Evolutionary conservation across 2,113 vertebrate genomes (phyloP).

Genomic region (Mormyrus lacerda): DNA sequence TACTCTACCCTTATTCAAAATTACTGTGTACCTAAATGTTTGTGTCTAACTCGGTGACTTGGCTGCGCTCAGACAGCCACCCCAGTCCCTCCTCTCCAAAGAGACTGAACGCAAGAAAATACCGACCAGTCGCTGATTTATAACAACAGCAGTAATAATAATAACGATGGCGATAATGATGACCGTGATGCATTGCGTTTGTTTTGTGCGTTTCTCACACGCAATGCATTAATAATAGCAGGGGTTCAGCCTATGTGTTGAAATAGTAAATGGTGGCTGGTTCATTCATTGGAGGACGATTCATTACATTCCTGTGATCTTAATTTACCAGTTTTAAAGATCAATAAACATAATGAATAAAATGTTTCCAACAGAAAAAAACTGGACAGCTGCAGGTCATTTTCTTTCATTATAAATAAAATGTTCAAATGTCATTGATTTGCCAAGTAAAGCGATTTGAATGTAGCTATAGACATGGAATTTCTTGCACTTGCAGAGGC

Average conservation of each 20-base stretch:
- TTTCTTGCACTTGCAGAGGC: background rate
- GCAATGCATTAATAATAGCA: background rate
- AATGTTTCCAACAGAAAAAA: background rate
- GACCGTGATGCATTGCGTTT: background rate
- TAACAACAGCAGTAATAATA: background rate
- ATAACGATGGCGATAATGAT: background rate
- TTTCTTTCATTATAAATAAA: background rate
- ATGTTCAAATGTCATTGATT: background rate
- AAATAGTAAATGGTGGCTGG: background rate
- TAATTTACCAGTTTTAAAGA: background rate
- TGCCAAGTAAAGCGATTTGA: background rate
- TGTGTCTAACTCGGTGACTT: background rate
- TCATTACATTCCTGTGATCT: background rate
- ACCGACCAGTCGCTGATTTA: background rate
- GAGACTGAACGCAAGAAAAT: background rate
- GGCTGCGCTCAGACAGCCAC: background rate
- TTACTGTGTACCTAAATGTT: background rate
- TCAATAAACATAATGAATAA: background rate
- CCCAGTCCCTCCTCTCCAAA: background rate
- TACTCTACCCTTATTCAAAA: background rate
- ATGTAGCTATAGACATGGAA: background rate
- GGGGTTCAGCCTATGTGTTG: background rate
- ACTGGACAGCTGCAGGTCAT: background rate
- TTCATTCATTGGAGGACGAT: background rate
- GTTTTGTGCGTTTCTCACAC: too few species aligned